Conservation (phyloP, 2,113 vertebrate genomes). For the Empidonax alnorum region DNA sequence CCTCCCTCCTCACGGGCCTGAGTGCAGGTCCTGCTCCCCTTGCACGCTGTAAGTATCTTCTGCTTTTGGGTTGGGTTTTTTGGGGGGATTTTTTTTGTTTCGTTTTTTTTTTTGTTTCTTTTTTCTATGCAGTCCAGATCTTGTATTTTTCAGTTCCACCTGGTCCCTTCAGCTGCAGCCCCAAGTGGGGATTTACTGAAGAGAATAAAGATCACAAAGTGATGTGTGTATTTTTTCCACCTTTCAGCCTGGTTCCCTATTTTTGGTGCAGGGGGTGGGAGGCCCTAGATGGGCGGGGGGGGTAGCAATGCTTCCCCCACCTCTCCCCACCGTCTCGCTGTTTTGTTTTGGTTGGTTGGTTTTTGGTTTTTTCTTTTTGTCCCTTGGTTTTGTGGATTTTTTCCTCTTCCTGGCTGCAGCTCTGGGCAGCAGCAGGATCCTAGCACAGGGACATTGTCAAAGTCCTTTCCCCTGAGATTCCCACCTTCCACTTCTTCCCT, state of each 20-base stretch:
- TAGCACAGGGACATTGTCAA: fast-evolving
- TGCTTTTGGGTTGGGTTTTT: background rate
- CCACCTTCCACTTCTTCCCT: background rate
- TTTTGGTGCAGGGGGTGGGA: background rate
- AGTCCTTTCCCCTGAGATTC: background rate
- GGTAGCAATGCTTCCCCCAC: background rate
- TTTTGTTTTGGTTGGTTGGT: background rate
- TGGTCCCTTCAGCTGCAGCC: conserved; percentile 13
- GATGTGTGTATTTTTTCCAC: conserved; percentile 55
- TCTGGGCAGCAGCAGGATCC: background rate
- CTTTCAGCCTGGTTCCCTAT: background rate
- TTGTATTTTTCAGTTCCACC: conserved; percentile 45
- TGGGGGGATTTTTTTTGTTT: background rate
- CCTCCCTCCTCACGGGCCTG: background rate
- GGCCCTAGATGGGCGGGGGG: background rate
- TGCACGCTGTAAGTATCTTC: conserved; percentile 37
- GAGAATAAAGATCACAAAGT: conserved; percentile 67
- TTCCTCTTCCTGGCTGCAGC: background rate
- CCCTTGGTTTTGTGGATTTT: background rate
- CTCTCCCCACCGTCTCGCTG: too few relatives aligned
- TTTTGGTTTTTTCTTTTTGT: background rate
- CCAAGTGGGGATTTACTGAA: conserved; percentile 13
- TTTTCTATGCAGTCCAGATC: conserved; percentile 10
- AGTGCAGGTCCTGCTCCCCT: background rate
- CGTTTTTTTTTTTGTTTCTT: background rate